Conservation (phyloP, 2,797 vertebrate genomes). For the Mormyrops boulengeri region DNA sequence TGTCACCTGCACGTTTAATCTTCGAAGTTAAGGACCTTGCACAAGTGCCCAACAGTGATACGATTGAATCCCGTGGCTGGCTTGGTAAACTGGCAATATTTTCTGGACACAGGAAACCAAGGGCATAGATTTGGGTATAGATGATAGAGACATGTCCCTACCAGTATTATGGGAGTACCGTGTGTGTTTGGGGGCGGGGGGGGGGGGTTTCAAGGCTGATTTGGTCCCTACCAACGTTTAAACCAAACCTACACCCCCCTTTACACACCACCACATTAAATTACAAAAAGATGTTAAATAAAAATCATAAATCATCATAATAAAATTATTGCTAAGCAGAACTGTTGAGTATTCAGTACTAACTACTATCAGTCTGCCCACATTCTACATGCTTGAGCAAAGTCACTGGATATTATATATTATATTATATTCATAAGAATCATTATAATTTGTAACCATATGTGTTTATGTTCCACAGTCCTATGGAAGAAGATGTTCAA, state of each 20-base stretch:
- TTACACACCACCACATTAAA: not conserved
- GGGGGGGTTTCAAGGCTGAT: not conserved
- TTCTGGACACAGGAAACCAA: not conserved
- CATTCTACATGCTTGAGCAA: not conserved
- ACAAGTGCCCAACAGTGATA: not conserved
- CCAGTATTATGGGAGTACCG: not conserved
- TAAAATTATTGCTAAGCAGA: not conserved
- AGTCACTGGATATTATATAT: not conserved
- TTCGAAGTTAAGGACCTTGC: not conserved
- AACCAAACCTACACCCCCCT: not conserved
- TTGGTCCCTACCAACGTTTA: not conserved
- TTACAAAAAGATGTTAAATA: too few species aligned
- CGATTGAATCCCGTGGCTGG: not conserved
- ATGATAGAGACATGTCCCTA: not conserved
- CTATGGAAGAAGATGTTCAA: conserved; percentile 67
- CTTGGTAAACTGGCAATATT: not conserved
- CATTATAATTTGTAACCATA: not conserved
- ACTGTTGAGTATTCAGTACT: not conserved
- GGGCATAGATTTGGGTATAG: not conserved
- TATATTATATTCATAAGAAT: not conserved
- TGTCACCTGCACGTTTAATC: not conserved
- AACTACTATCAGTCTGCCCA: not conserved
- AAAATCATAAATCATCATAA: not conserved
- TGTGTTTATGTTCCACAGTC: conserved; percentile 50
- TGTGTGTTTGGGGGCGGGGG: not conserved